Evolutionary conservation across 2,888 invertebrate genomes (phyloP), one percentile per base, ranked within the genome.

Genomic region (Colostygia pectinataria): DNA sequence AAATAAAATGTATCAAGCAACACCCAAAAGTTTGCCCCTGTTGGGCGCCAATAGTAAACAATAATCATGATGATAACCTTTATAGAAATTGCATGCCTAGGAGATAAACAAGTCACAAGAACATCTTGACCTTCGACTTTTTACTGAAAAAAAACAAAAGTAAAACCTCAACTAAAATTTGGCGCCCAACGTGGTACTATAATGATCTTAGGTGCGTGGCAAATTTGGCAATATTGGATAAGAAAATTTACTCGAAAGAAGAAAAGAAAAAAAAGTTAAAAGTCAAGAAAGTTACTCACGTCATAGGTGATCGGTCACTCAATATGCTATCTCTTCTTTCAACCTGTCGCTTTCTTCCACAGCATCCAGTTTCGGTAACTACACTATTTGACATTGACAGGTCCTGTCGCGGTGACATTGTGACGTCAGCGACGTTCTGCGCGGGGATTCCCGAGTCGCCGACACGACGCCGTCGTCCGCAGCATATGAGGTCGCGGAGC

Each of bases 261-360:
- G n/a, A n/a, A n/a, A n/a, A n/a, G n/a, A n/a, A n/a, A n/a, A 13
- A 7, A 7, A 13, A 4, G 13, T 10, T 29, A 13, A 7, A 25
- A n/a, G 3, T 25, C 1, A 28, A 4, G 0, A 15, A n/a, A 24
- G 28, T 32, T 28, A 73, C 80, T 77, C 14, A 89, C 89, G 74
- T 74, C 1, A 77, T 61, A 2, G 89, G 81, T 23, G 86, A 77
- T 9, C 90, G 77, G 51, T 89, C 91, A 55, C 91, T 92, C 24
- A 91, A 63, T 66, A 84, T 92, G 66, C 91, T 93, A 70, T 91
- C 93, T 12, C 90, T 81, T 64, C 89, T 85, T 57, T 85, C 91
- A 0, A 80, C 80, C 29, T 87, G 71, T 13, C 80, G 70, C 55
- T 80, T 85, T 61, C 86, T 65, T 1, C 88, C 88, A 32, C 89